phyloP scores from a whole-genome alignment of 2,888 invertebrate genomes.

The Andrena flavipes region DNA sequence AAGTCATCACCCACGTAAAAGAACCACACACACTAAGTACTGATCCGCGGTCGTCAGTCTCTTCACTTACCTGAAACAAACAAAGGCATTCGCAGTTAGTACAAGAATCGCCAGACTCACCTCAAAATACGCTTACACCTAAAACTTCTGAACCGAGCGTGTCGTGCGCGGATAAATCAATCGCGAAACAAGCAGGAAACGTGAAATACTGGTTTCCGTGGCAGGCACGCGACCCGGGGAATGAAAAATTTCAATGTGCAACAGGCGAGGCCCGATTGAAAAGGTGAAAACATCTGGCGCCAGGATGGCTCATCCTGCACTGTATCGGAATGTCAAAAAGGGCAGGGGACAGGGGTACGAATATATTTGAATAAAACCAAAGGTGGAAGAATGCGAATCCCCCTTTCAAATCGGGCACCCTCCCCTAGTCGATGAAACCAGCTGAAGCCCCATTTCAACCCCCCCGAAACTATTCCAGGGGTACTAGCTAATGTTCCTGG shows the following conservation, averaged over 20 bases:
- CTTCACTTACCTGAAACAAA: conserved; percentile 58
- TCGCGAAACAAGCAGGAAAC: not conserved
- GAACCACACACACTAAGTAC: not conserved
- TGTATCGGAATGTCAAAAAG: conserved; percentile 73
- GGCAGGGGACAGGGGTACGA: conserved; percentile 23
- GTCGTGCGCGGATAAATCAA: not conserved
- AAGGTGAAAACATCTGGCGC: conserved; percentile 76
- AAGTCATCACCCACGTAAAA: not conserved
- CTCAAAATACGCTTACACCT: not conserved
- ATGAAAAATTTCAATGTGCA: conserved; percentile 68
- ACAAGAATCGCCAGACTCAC: not conserved
- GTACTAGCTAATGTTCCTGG: conserved; percentile 32
- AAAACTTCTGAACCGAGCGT: not conserved
- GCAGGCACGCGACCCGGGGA: conserved; percentile 29
- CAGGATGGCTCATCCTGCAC: conserved; percentile 57
- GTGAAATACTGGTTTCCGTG: conserved; percentile 41
- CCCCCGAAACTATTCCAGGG: conserved; percentile 31
- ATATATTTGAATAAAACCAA: conserved; percentile 79
- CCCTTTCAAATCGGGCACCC: conserved; percentile 66
- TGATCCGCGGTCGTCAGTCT: not conserved
- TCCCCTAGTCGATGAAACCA: conserved; percentile 56
- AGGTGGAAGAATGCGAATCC: conserved; percentile 67
- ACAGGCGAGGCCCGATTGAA: conserved; percentile 68
- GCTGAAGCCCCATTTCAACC: conserved; percentile 50
- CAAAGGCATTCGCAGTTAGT: conserved; percentile 15